Percentiles rank a stretch among this genome's conserved stretches.
Conservation (phyloP, 2,888 invertebrate species). For the Lycaena phlaeas region DNA sequence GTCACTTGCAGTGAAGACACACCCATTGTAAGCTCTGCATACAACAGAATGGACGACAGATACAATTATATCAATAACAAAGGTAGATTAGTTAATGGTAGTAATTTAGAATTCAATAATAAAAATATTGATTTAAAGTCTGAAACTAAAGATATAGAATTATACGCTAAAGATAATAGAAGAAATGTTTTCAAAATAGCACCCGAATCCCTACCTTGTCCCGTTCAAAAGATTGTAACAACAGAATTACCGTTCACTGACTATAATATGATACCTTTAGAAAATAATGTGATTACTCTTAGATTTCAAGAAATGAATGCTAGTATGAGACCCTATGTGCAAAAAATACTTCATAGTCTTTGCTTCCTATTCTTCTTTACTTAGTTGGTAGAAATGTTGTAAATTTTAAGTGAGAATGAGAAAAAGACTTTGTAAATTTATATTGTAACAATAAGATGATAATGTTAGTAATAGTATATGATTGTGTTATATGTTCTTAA, state of each 20-base stretch:
- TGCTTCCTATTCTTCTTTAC: neutral
- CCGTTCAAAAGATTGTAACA: slow-evolving; percentile 40
- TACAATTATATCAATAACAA: slow-evolving; percentile 25
- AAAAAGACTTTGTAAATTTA: too few species aligned
- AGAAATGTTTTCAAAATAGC: slow-evolving; percentile 52
- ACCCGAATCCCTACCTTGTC: slow-evolving; percentile 54
- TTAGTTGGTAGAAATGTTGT: too few species aligned
- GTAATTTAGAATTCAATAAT: neutral
- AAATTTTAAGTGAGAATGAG: too few species aligned
- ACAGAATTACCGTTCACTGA: slow-evolving; percentile 51
- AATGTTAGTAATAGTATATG: too few species aligned
- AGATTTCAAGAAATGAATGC: slow-evolving; percentile 51
- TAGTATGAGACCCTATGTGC: neutral
- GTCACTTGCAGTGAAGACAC: slow-evolving; percentile 80
- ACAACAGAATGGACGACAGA: slow-evolving; percentile 51
- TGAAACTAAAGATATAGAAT: slow-evolving; percentile 10
- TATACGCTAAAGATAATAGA: slow-evolving; percentile 43
- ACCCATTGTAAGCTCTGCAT: slow-evolving; percentile 57
- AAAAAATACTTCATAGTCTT: neutral
- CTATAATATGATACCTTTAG: slow-evolving; percentile 55
- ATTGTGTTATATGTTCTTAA: too few species aligned
- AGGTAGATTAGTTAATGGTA: neutral
- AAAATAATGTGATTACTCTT: slow-evolving; percentile 64
- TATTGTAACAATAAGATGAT: too few species aligned
- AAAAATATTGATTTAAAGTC: neutral